Percentiles rank a stretch among this genome's conserved stretches.
These are phyloP conservation scores for Aproaerema taeniolella DNA, from an alignment of 2,888 invertebrate genomes.

Conservation along the genomic window DNA sequence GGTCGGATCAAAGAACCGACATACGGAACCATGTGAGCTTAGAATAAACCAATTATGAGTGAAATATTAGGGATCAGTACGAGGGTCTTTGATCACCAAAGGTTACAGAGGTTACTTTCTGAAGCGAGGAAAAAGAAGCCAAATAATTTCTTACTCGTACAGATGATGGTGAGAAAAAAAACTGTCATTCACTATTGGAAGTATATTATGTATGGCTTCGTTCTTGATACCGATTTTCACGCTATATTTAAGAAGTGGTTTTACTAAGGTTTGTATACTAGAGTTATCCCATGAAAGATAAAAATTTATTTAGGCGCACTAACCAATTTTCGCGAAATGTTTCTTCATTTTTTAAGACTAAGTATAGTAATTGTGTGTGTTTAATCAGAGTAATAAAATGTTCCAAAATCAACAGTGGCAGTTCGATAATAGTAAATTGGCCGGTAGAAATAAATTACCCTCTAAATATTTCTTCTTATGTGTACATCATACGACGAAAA, in stretches of 20 bases:
- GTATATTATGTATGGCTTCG: neutral
- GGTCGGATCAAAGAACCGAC: slow-evolving; percentile 70
- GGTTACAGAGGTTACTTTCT: slow-evolving; percentile 54
- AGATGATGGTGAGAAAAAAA: neutral
- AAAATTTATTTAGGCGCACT: no score
- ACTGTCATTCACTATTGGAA: neutral
- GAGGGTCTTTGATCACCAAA: slow-evolving; percentile 68
- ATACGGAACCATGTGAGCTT: slow-evolving; percentile 70
- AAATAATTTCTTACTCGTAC: slow-evolving; percentile 10
- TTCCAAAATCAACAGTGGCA: no score
- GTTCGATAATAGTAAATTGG: no score
- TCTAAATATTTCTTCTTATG: no score
- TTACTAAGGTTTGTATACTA: no score
- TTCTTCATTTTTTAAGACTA: no score
- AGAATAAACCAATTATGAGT: slow-evolving; percentile 78
- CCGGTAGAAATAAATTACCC: no score
- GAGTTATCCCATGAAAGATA: no score
- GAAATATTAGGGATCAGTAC: slow-evolving; percentile 76
- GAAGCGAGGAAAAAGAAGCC: slow-evolving; percentile 60
- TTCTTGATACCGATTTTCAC: neutral
- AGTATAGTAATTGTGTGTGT: no score
- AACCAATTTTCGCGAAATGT: no score
- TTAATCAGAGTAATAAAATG: no score
- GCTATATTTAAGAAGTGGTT: neutral
- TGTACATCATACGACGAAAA: no score